These are phyloP conservation scores for Pammene aurita DNA, from an alignment of 2,888 invertebrate species.

Conservation along the genomic window DNA sequence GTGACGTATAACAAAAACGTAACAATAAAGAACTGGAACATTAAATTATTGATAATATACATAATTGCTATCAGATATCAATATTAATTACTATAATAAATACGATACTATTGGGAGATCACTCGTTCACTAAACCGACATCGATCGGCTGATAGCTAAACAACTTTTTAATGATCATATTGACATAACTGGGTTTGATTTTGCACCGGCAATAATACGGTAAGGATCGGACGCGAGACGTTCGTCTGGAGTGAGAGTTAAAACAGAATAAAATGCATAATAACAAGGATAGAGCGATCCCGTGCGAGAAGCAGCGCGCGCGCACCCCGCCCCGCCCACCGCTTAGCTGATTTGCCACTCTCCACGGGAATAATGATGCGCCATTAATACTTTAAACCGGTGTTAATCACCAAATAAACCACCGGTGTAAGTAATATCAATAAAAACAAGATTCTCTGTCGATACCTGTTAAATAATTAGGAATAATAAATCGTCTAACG, in stretches of 20 bases:
- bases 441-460: not conserved
- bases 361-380: constrained; percentile 46
- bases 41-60: constrained; percentile 66
- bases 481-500: not conserved
- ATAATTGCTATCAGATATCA: constrained; percentile 56
- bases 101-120: constrained; percentile 46
- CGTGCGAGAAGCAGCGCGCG: constrained; percentile 47
- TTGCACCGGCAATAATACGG: constrained; percentile 53
- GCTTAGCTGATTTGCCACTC: constrained; percentile 56
- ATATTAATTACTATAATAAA: constrained; percentile 14
- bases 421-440: constrained; percentile 12
- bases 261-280: constrained; percentile 72
- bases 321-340: constrained; percentile 60
- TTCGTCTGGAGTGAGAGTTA: constrained; percentile 69
- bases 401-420: constrained; percentile 34
- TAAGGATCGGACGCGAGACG: constrained; percentile 60
- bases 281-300: constrained; percentile 64
- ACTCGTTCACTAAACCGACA: constrained; percentile 66
- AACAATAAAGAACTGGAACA: constrained; percentile 67
- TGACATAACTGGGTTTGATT: constrained; percentile 60
- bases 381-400: constrained; percentile 47
- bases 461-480: not conserved
- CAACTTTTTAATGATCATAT: constrained; percentile 67
- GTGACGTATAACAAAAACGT: constrained; percentile 64
- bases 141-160: constrained; percentile 55